A percentile compares a stretch with the other conserved stretches of the same genome.
Evolutionary conservation across 2,113 vertebrate genomes (phyloP).

Genomic region (Urocitellus parryii): DNA sequence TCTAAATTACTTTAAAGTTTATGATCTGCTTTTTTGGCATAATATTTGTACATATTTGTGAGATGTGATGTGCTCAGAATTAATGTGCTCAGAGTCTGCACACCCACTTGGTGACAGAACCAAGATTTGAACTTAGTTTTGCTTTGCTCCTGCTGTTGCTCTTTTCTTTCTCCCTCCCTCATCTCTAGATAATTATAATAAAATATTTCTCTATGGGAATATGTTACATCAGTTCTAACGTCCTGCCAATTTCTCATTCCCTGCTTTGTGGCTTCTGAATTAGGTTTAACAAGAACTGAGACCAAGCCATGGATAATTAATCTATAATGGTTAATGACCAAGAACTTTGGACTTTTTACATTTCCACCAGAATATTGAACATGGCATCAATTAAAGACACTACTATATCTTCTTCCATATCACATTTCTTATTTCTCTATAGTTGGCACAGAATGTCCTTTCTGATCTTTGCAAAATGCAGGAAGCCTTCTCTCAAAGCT

Average conservation of each 20-base stretch:
- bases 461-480: neutral
- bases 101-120: neutral
- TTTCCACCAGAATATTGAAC: conserved; percentile 3
- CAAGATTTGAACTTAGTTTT: neutral
- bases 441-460: neutral
- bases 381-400: conserved; percentile 31
- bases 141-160: neutral
- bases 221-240: neutral
- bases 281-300: conserved; percentile 28
- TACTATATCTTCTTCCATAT: conserved; percentile 15
- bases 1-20: neutral
- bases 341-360: neutral
- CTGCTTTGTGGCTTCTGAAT: conserved; percentile 33
- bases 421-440: neutral
- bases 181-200: neutral
- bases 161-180: neutral
- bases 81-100: neutral
- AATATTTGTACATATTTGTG: neutral
- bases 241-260: neutral
- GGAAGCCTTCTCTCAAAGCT: neutral
- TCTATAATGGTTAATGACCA: conserved; percentile 33
- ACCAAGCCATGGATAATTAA: conserved; percentile 33
- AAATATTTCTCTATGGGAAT: conserved; percentile 28
- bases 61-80: neutral
- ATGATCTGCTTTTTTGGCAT: neutral